Percentiles rank a stretch among this genome's conserved stretches.
phyloP scores from a whole-genome alignment of 2,797 vertebrate species.

The Heterohyrax brucei region DNA sequence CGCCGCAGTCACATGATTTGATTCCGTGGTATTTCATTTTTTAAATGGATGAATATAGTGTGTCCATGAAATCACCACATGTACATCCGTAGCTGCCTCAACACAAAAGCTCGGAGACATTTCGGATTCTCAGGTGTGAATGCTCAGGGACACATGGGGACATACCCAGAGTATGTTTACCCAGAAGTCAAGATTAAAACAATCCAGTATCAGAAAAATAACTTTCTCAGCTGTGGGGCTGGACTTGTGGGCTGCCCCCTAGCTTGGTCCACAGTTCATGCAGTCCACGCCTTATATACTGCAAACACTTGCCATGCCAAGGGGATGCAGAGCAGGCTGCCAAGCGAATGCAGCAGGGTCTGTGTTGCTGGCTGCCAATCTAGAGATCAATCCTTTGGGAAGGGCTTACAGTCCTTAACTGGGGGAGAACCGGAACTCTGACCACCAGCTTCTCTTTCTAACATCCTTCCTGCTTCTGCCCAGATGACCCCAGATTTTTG shows the following conservation, averaged over 20 bases:
- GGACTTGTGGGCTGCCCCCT: neutral
- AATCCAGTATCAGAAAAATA: neutral
- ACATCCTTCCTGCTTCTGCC: neutral
- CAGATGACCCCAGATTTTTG: conserved; percentile 18
- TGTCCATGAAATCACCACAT: neutral
- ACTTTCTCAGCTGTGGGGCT: neutral
- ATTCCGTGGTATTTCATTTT: conserved; percentile 46
- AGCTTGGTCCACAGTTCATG: neutral
- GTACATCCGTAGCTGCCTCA: neutral
- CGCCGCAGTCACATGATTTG: neutral
- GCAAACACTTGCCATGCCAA: neutral
- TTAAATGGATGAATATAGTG: neutral
- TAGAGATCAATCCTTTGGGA: neutral
- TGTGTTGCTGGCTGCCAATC: neutral
- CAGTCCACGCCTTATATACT: neutral
- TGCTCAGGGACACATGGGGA: neutral
- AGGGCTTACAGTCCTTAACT: neutral
- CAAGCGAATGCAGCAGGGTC: neutral
- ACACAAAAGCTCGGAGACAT: neutral
- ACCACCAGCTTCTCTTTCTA: neutral
- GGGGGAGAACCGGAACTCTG: neutral
- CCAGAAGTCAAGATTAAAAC: neutral
- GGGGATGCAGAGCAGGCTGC: neutral
- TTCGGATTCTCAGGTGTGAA: neutral
- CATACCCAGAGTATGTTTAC: neutral